These are phyloP conservation scores for Formicarius rufipectus DNA, from an alignment of 2,113 vertebrate species.

Conservation along the genomic window DNA sequence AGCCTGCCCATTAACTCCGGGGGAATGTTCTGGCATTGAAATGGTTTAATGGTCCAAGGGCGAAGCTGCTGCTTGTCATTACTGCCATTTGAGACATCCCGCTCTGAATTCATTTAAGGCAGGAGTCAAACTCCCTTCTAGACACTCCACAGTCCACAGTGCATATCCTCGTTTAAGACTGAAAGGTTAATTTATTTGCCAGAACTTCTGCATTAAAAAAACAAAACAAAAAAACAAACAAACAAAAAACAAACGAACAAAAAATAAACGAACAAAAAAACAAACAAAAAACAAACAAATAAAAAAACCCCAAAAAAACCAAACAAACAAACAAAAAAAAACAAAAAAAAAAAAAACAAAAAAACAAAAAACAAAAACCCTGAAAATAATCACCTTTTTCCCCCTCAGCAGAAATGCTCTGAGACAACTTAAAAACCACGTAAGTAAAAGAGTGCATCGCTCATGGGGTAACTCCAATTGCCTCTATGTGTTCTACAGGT, in stretches of 20 bases:
- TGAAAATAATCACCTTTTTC: background rate
- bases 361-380: too few relatives aligned
- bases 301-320: too few relatives aligned
- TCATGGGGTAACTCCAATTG: background rate
- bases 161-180: background rate
- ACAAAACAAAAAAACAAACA: too few relatives aligned
- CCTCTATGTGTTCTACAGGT: background rate
- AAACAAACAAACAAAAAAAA: too few relatives aligned
- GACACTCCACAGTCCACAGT: background rate
- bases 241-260: too few relatives aligned
- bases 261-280: too few relatives aligned
- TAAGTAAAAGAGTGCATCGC: background rate
- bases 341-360: too few relatives aligned
- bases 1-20: background rate
- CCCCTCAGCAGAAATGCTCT: background rate
- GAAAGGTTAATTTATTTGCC: constrained; percentile 13
- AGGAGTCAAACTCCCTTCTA: background rate
- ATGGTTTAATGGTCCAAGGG: background rate
- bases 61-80: background rate
- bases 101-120: background rate
- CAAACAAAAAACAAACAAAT: too few relatives aligned
- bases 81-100: background rate
- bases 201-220: background rate
- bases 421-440: background rate
- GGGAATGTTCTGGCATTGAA: background rate